These are phyloP conservation scores for Serrognathus titanus DNA, from an alignment of 2,888 invertebrate species.

Conservation along the genomic window DNA sequence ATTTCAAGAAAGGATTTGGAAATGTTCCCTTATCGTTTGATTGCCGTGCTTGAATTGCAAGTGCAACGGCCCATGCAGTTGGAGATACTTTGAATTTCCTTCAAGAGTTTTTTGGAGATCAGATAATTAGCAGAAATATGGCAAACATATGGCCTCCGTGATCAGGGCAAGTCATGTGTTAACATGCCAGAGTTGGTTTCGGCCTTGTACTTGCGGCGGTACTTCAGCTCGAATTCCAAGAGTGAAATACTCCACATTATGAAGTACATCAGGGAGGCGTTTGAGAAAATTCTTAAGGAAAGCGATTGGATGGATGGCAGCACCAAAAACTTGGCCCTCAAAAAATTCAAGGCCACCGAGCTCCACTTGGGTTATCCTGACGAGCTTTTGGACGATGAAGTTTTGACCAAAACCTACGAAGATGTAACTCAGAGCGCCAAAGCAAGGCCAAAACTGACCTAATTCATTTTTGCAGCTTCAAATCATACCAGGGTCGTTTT, in stretches of 20 bases:
- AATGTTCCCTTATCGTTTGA: too few species aligned
- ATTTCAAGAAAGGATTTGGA: too few species aligned
- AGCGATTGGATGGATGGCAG: slow-evolving; percentile 31
- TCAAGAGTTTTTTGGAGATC: too few species aligned
- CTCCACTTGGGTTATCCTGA: slow-evolving; percentile 31
- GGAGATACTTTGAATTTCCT: too few species aligned
- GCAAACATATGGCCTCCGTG: too few species aligned
- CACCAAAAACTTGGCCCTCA: slow-evolving; percentile 26
- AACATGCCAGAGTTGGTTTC: too few species aligned
- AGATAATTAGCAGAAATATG: too few species aligned
- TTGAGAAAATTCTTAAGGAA: slow-evolving; percentile 25
- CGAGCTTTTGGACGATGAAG: slow-evolving; percentile 27
- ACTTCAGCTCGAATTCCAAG: slow-evolving; percentile 19
- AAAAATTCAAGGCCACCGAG: slow-evolving; percentile 26
- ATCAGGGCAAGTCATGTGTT: too few species aligned
- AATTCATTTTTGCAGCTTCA: neutral
- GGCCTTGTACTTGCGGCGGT: slow-evolving; percentile 70
- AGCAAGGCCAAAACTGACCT: neutral
- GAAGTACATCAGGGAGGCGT: slow-evolving; percentile 23
- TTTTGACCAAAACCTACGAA: slow-evolving; percentile 21
- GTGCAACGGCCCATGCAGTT: too few species aligned
- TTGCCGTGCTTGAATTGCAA: too few species aligned
- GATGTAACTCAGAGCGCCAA: neutral
- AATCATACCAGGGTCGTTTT: neutral
- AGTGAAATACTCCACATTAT: slow-evolving; percentile 27